A percentile compares a stretch with the other conserved stretches of the same genome.
phyloP scores from a whole-genome alignment of 2,113 vertebrate genomes.

The Balaenoptera acutorostrata region DNA sequence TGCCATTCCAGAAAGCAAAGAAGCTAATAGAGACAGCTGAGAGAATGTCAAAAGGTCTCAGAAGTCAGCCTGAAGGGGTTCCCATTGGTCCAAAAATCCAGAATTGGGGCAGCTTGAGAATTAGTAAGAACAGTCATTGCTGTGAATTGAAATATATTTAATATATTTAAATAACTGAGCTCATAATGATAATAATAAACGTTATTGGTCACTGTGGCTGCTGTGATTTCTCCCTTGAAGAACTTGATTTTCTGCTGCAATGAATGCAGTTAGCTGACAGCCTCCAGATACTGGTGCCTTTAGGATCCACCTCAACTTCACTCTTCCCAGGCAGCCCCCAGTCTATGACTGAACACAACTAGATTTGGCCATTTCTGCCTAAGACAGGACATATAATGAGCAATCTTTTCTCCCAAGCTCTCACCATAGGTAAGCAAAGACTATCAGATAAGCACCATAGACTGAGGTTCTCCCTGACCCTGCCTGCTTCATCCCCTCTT shows the following conservation, averaged over 20 bases:
- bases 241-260: background rate
- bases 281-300: background rate
- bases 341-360: background rate
- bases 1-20: background rate
- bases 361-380: background rate
- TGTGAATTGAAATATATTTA: background rate
- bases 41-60: background rate
- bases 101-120: background rate
- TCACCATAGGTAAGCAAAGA: background rate
- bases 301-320: background rate
- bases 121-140: background rate
- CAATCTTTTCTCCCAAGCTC: background rate
- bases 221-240: background rate
- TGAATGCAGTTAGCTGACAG: background rate
- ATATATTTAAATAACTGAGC: background rate
- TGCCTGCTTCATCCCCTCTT: background rate
- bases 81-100: background rate
- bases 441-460: background rate
- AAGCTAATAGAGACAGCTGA: background rate
- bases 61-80: background rate
- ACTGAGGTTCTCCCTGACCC: background rate
- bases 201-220: background rate
- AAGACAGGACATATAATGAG: background rate
- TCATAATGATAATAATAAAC: background rate
- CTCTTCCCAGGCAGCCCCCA: background rate